Base-by-base conservation (phyloP, 2,797 vertebrate genomes). In the Ceryle rudis region DNA sequence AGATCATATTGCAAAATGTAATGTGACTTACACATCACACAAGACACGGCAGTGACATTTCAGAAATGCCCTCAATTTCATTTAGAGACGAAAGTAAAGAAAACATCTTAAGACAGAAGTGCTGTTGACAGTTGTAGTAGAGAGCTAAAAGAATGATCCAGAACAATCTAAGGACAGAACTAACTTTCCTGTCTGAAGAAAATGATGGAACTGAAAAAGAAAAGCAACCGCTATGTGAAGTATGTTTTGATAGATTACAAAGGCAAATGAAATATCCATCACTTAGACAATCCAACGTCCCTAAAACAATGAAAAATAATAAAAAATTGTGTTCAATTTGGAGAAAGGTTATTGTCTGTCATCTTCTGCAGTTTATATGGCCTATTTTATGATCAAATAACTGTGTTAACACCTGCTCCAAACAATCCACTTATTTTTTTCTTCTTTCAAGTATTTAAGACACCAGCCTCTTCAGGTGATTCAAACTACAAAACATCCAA, bases 141-240 rank as follows among this genome's bases (percentile, higher is more conserved):
- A 42, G 62, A 81, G 20, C 54, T 81, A 81, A 86, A 11, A 28
- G 62, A 92, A 66, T 12, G 22, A 95, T 47, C 39, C n/a, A 73
- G 42, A 84, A 75, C 10, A 67, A 54, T 25, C 5, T n/a, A 79
- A 33, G 28, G 26, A 81, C 18, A 81, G 44, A 58, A 92, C 5
- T 57, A 71, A 46, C 18, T 19, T 77, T 78, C 22, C 8, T 46
- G 58, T 39, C 52, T 25, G 21, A 4, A 71, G 21, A 64, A 86
- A 70, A 31, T 23, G 0, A 46, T 44, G 23, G 47, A 28, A 57
- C 16, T 28, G 55, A 58, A 51, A 77, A 21, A 81, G 16, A 71
- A 81, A 67, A 51, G 10, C 17, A 80, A 74, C 16, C 39, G 52
- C 52, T 71, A 15, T 18, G 10, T 28, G 74, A 72, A 89, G 25